These are phyloP conservation scores for Tenrec ecaudatus DNA, from an alignment of 2,113 vertebrate genomes.

Conservation along the genomic window DNA sequence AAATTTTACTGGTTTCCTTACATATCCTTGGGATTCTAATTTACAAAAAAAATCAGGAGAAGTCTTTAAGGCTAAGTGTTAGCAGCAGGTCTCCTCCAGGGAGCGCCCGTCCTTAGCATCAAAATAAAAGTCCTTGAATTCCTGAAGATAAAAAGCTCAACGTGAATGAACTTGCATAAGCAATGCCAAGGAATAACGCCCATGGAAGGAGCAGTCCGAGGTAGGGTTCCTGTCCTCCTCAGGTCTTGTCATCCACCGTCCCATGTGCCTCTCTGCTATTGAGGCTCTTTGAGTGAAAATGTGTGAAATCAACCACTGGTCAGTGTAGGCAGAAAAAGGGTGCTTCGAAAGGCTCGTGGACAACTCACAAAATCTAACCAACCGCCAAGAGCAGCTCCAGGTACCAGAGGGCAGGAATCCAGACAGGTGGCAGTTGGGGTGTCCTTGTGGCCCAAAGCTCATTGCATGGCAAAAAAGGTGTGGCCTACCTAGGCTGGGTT, in stretches of 20 bases:
- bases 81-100: constrained; percentile 84
- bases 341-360: background rate
- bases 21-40: constrained; percentile 85
- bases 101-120: constrained; percentile 64
- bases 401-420: background rate
- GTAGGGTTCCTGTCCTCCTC: background rate
- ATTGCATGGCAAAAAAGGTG: background rate
- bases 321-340: constrained; percentile 2
- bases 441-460: background rate
- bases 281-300: constrained; percentile 16
- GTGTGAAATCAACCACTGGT: background rate
- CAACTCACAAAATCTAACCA: constrained; percentile 53
- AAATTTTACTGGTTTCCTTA: constrained; percentile 77
- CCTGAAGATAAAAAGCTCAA: constrained; percentile 52
- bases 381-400: background rate
- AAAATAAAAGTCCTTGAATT: constrained; percentile 83
- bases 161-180: constrained; percentile 34
- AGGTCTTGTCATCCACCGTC: background rate
- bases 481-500: background rate
- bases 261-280: background rate
- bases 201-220: background rate
- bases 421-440: background rate
- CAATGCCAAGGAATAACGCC: background rate
- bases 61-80: constrained; percentile 84
- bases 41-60: constrained; percentile 88